These are phyloP conservation scores for Panagrolaimus sp. DNA, from an alignment of 1,140 invertebrate species.

Conservation along the genomic window DNA sequence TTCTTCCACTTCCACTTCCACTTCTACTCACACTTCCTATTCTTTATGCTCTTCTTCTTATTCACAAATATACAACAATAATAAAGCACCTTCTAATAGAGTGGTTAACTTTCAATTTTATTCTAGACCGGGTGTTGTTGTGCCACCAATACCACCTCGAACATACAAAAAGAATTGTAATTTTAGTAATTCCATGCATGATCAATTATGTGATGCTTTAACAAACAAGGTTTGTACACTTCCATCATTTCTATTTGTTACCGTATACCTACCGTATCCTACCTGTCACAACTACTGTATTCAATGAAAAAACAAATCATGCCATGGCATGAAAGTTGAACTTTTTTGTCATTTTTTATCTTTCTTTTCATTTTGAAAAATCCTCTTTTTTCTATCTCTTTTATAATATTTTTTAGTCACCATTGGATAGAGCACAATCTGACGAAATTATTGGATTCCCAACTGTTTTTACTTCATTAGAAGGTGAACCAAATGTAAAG, in stretches of 20 bases:
- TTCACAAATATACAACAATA: too few species aligned
- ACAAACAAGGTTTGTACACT: constrained; percentile 23
- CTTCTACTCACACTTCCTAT: constrained; percentile 6
- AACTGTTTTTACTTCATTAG: constrained; percentile 9
- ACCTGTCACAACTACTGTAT: too few species aligned
- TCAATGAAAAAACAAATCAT: too few species aligned
- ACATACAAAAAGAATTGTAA: constrained; percentile 14
- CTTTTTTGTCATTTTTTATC: neutral
- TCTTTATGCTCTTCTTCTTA: neutral
- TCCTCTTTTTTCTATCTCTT: neutral
- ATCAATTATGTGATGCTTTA: constrained; percentile 31
- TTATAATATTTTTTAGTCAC: neutral
- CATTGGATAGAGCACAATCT: constrained; percentile 31
- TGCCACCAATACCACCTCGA: neutral
- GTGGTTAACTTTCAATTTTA: too few species aligned
- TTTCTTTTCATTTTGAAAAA: neutral
- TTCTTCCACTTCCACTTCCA: neutral
- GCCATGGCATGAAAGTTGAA: too few species aligned
- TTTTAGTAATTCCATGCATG: constrained; percentile 31
- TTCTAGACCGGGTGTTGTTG: constrained; percentile 13
- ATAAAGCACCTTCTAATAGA: too few species aligned
- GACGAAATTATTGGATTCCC: constrained; percentile 29
- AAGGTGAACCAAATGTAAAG: constrained; percentile 14
- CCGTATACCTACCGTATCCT: too few species aligned
- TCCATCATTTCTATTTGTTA: too few species aligned